These are phyloP conservation scores for Xestoiulus laeticollis DNA, from an alignment of 2,888 invertebrate species.

Conservation along the genomic window DNA sequence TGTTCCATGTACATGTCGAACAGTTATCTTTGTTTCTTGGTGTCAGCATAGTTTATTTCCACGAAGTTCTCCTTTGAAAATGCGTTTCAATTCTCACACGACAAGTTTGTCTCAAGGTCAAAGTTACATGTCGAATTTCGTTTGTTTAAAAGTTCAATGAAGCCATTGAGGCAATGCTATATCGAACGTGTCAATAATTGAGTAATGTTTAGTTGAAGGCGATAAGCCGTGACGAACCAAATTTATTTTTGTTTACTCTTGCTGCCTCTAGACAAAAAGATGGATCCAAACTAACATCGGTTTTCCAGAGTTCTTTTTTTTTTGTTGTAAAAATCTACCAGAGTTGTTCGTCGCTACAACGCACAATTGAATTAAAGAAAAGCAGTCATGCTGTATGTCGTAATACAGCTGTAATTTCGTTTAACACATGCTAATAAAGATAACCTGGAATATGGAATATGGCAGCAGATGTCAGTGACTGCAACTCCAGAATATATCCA, in stretches of 20 bases:
- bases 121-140: neutral
- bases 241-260: conserved; percentile 4
- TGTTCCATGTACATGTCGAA: too few relatives aligned
- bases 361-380: neutral
- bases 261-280: neutral
- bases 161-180: neutral
- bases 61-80: neutral
- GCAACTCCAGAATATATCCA: too few relatives aligned
- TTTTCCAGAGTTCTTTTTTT: neutral
- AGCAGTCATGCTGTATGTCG: neutral
- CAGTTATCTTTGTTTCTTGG: neutral
- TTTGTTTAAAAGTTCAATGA: neutral
- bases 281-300: neutral
- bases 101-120: neutral
- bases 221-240: neutral
- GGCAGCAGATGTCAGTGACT: too few relatives aligned
- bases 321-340: neutral
- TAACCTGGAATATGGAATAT: too few relatives aligned
- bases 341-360: neutral
- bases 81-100: neutral
- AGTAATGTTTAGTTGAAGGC: neutral
- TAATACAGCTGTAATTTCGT: too few relatives aligned
- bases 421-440: too few relatives aligned
- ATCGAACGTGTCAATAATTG: neutral
- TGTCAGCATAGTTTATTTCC: neutral